Conservation (phyloP, 2,888 invertebrate species). For the Pseudococcus viburni region DNA sequence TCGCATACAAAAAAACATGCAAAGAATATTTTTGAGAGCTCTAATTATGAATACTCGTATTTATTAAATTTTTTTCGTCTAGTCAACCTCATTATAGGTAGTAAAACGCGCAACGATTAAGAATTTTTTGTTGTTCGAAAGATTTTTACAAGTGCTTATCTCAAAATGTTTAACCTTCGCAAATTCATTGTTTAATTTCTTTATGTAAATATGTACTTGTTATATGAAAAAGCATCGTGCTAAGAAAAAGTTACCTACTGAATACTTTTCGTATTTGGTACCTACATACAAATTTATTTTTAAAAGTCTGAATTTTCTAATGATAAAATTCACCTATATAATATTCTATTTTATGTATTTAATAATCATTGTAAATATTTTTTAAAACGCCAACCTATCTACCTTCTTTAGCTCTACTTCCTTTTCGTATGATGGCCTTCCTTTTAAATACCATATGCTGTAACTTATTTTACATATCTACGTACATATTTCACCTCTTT, state of each 20-base stretch:
- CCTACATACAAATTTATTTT: slow-evolving; percentile 20
- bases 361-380: slow-evolving; percentile 2
- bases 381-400: neutral
- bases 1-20: too few species aligned
- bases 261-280: neutral
- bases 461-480: neutral
- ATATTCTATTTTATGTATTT: slow-evolving; percentile 8
- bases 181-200: neutral
- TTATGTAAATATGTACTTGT: slow-evolving; percentile 25
- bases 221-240: neutral
- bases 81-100: neutral
- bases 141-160: neutral
- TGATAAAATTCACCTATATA: slow-evolving; percentile 14
- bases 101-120: neutral
- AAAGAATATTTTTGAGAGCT: too few species aligned
- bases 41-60: neutral
- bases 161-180: neutral
- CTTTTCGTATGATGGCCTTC: neutral
- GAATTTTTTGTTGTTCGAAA: neutral
- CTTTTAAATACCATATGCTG: neutral
- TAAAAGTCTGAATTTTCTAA: slow-evolving; percentile 55
- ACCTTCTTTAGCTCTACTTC: neutral
- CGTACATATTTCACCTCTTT: neutral
- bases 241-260: slow-evolving; percentile 28
- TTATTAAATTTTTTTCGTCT: neutral